Evolutionary conservation across 2,888 invertebrate genomes (phyloP).

Genomic region (Rhimphoctona megacephalus): DNA sequence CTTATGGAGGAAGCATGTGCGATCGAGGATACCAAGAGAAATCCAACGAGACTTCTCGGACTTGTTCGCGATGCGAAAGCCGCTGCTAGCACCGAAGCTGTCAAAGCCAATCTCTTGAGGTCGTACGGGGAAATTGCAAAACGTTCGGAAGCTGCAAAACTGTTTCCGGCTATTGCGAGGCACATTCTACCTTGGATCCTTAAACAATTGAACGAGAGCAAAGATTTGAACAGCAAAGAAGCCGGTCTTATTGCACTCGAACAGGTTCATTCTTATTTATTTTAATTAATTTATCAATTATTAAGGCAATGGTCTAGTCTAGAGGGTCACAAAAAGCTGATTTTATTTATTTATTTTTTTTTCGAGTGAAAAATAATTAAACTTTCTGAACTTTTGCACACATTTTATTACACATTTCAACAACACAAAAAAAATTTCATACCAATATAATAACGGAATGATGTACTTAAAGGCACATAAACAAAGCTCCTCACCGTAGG

Average conservation of each 20-base stretch:
- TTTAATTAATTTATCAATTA: neutral
- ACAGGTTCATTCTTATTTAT: constrained; percentile 71
- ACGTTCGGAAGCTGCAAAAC: constrained; percentile 71
- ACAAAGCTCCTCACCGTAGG: no score
- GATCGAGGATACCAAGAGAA: constrained; percentile 76
- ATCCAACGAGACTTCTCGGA: constrained; percentile 79
- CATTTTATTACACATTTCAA: no score
- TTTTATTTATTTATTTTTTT: no score
- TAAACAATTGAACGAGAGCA: constrained; percentile 78
- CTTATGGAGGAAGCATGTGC: constrained; percentile 78
- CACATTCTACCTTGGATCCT: constrained; percentile 80
- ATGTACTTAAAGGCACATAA: no score
- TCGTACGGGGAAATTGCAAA: constrained; percentile 80
- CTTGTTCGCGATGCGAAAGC: constrained; percentile 79
- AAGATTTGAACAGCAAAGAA: constrained; percentile 78
- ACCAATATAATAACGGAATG: no score
- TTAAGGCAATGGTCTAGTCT: no score
- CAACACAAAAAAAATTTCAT: no score
- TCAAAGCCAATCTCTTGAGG: constrained; percentile 78
- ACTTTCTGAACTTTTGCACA: no score
- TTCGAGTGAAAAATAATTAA: no score
- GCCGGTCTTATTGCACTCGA: constrained; percentile 80
- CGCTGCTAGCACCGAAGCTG: constrained; percentile 78
- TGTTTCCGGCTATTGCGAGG: constrained; percentile 75
- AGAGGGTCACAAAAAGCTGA: no score